Conservation (phyloP, 2,888 invertebrate species). For the Pandemis corylana region DNA sequence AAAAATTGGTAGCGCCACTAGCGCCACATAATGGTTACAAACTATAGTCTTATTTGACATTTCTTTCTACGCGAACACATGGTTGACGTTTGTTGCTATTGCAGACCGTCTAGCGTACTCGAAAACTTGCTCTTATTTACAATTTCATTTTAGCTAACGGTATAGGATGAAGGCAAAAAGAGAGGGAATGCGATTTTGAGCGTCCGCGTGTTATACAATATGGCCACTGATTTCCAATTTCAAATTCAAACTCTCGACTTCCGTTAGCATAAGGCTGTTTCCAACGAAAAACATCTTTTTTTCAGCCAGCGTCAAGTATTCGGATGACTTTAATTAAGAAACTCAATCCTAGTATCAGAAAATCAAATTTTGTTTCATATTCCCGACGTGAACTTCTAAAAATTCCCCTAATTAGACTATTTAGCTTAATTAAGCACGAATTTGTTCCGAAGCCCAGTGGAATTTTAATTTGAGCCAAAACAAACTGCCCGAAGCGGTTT, state of each 20-base stretch:
- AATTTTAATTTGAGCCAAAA: slow-evolving; percentile 60
- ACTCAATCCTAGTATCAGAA: slow-evolving; percentile 37
- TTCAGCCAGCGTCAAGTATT: slow-evolving; percentile 9
- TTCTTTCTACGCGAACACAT: too few species aligned
- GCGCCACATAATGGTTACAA: too few species aligned
- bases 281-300: slow-evolving; percentile 20
- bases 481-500: slow-evolving; percentile 43
- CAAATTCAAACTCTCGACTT: slow-evolving; percentile 14
- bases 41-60: too few species aligned
- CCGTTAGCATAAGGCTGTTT: slow-evolving; percentile 9
- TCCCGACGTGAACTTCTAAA: slow-evolving; percentile 54
- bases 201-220: too few species aligned
- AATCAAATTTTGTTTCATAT: slow-evolving; percentile 44
- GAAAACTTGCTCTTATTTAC: too few species aligned
- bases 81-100: too few species aligned
- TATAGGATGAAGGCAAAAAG: too few species aligned
- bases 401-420: slow-evolving; percentile 63
- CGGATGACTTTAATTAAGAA: slow-evolving; percentile 40
- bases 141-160: too few species aligned
- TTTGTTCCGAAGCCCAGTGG: slow-evolving; percentile 57
- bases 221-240: slow-evolving; percentile 7
- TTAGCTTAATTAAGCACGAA: slow-evolving; percentile 64
- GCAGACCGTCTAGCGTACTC: too few species aligned
- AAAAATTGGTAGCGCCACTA: too few species aligned
- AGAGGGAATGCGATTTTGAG: too few species aligned